Evolutionary conservation across 1,140 invertebrate species (phyloP).

Genomic region (Lethocerus indicus): DNA sequence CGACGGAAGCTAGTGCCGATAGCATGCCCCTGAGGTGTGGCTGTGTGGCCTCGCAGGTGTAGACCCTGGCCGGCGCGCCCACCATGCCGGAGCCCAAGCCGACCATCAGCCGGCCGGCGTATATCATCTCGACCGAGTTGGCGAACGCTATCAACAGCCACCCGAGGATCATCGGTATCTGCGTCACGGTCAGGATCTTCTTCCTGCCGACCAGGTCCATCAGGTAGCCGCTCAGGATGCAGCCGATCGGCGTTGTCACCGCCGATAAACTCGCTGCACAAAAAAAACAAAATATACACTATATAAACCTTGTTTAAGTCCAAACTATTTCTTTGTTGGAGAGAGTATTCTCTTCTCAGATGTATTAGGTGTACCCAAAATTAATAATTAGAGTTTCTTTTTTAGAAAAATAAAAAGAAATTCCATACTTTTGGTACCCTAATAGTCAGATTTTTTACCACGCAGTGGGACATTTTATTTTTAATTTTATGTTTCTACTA

Average conservation of each 20-base stretch:
- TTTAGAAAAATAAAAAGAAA: no score
- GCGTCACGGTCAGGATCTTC: slow-evolving; percentile 43
- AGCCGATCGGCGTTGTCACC: slow-evolving; percentile 51
- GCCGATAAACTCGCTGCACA: slow-evolving; percentile 48
- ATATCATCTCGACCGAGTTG: slow-evolving; percentile 38
- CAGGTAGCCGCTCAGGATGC: slow-evolving; percentile 46
- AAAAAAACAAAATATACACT: background rate
- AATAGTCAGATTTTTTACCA: no score
- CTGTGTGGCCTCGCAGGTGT: slow-evolving; percentile 48
- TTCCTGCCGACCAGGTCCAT: slow-evolving; percentile 50
- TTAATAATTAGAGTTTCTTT: no score
- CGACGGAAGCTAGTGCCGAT: slow-evolving; percentile 41
- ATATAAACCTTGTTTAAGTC: slow-evolving; percentile 1
- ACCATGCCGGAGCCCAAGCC: slow-evolving; percentile 51
- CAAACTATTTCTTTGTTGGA: no score
- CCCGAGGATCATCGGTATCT: slow-evolving; percentile 46
- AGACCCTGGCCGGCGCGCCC: slow-evolving; percentile 45
- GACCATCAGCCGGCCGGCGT: slow-evolving; percentile 36
- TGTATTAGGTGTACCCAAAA: no score
- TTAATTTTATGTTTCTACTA: no score
- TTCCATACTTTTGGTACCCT: no score
- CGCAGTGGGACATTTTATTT: no score
- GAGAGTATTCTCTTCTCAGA: no score
- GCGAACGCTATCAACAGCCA: slow-evolving; percentile 45
- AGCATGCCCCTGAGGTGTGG: slow-evolving; percentile 48